Evolutionary conservation across 2,888 invertebrate species (phyloP).

Genomic region (Lysandra coridon): DNA sequence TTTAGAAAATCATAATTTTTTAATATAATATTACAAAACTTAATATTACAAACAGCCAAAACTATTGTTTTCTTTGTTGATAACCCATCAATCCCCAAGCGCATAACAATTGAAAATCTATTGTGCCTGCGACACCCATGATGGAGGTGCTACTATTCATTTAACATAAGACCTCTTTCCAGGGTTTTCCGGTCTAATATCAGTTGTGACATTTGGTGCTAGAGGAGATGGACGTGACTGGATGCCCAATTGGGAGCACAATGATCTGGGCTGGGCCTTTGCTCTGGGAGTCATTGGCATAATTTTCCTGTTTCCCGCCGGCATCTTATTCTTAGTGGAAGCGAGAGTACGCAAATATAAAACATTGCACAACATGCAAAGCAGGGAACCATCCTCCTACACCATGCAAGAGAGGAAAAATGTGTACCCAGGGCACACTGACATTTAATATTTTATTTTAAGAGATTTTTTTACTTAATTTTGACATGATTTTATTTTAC

Average conservation of each 20-base stretch:
- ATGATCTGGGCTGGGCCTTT: slow-evolving; percentile 96
- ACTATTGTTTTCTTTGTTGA: neutral
- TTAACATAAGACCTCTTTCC: slow-evolving; percentile 44
- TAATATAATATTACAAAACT: no score
- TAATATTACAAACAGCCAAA: no score
- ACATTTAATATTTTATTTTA: slow-evolving; percentile 78
- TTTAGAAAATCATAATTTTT: neutral
- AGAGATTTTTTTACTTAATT: neutral
- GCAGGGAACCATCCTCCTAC: slow-evolving; percentile 83
- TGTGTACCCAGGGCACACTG: slow-evolving; percentile 82
- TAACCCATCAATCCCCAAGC: neutral
- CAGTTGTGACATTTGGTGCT: slow-evolving; percentile 93
- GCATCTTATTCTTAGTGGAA: slow-evolving; percentile 90
- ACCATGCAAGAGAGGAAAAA: slow-evolving; percentile 84
- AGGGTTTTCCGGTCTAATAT: slow-evolving; percentile 90
- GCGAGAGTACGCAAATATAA: slow-evolving; percentile 89
- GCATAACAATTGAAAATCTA: no score
- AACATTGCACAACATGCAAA: slow-evolving; percentile 85
- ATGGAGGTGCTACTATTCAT: neutral
- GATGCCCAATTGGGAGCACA: slow-evolving; percentile 98
- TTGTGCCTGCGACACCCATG: no score
- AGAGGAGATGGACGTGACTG: slow-evolving; percentile 95
- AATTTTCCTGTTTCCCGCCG: slow-evolving; percentile 86
- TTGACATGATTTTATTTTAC: neutral
- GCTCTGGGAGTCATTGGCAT: slow-evolving; percentile 92